Conservation (phyloP, 2,888 invertebrate species). For the Apotomis betuletana region DNA sequence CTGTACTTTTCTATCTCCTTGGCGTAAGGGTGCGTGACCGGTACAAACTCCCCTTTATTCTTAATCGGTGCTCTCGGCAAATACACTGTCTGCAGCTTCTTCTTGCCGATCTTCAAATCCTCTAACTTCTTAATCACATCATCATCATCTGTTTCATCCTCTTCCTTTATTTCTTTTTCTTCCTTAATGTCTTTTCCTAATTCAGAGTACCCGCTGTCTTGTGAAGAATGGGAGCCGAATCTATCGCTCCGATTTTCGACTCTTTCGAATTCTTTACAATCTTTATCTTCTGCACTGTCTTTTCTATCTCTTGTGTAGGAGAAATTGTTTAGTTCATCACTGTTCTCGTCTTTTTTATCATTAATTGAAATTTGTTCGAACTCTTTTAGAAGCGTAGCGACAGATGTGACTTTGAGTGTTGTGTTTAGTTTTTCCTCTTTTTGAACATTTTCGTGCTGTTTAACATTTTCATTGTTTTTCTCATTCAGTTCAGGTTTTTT, state of each 20-base stretch:
- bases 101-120: constrained; percentile 49
- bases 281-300: constrained; percentile 48
- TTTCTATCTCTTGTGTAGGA: constrained; percentile 44
- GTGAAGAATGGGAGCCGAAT: constrained; percentile 67
- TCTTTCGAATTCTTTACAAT: constrained; percentile 38
- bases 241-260: constrained; percentile 53
- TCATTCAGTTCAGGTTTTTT: constrained; percentile 48
- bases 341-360: constrained; percentile 47
- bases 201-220: constrained; percentile 71
- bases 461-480: constrained; percentile 49
- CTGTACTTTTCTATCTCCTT: constrained; percentile 39
- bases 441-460: constrained; percentile 49
- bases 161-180: constrained; percentile 31
- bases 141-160: constrained; percentile 36
- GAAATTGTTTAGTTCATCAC: constrained; percentile 63
- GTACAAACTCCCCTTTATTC: constrained; percentile 40
- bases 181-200: constrained; percentile 47
- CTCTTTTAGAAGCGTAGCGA: constrained; percentile 54
- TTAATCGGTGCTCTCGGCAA: constrained; percentile 52
- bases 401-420: constrained; percentile 47
- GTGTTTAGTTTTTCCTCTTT: constrained; percentile 48
- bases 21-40: constrained; percentile 47
- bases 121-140: constrained; percentile 46
- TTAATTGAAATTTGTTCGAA: constrained; percentile 50
- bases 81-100: constrained; percentile 54